These are phyloP conservation scores for Griposia aprilina DNA, from an alignment of 2,888 invertebrate species.

Conservation along the genomic window DNA sequence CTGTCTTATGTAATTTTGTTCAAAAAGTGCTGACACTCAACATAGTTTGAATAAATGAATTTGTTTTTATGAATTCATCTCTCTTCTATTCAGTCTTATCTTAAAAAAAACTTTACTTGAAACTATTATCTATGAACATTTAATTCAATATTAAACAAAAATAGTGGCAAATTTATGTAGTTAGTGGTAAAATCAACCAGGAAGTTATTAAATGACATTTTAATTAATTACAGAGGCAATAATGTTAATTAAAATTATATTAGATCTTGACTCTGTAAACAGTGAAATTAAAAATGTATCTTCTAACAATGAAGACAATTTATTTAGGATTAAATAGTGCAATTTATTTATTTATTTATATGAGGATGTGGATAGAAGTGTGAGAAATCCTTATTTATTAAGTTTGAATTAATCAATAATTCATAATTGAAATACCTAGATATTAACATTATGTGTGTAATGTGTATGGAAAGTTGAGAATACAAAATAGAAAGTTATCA, in stretches of 20 bases:
- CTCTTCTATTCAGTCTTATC: background rate
- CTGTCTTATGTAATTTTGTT: background rate
- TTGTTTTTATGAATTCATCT: background rate
- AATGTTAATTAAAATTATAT: background rate
- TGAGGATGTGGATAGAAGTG: background rate
- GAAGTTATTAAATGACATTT: background rate
- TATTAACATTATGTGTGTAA: background rate
- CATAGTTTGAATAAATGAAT: background rate
- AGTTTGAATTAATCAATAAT: background rate
- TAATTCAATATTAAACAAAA: background rate
- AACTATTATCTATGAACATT: background rate
- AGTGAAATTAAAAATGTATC: background rate
- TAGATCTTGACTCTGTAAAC: background rate
- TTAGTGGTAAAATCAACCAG: background rate
- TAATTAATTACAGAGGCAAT: background rate
- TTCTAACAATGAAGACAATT: background rate
- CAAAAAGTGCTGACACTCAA: background rate
- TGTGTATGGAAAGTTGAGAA: constrained; percentile 24
- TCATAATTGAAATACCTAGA: background rate
- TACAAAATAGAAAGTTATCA: constrained; percentile 39
- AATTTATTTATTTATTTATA: background rate
- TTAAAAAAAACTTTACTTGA: background rate
- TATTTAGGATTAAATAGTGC: background rate
- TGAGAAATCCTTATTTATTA: background rate
- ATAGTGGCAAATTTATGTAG: background rate